phyloP scores from a whole-genome alignment of 2,797 vertebrate genomes.

The Lepilemur septentrionalis region DNA sequence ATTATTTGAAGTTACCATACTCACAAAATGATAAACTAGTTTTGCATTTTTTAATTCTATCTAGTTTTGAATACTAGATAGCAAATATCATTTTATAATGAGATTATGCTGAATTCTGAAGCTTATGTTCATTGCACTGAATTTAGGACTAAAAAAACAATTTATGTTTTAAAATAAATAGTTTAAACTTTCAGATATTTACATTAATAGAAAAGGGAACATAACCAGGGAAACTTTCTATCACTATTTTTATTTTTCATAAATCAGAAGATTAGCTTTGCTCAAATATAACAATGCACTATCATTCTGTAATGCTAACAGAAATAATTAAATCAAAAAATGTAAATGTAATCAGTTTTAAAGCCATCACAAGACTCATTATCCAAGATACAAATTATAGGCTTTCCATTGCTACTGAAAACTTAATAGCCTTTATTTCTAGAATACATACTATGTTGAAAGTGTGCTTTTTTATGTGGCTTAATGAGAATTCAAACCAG shows the following conservation, averaged over 20 bases:
- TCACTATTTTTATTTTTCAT: constrained; percentile 56
- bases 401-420: constrained; percentile 38
- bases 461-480: neutral
- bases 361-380: constrained; percentile 52
- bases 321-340: constrained; percentile 71
- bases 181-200: neutral
- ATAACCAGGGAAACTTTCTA: neutral
- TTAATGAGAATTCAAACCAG: constrained; percentile 68
- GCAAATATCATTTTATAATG: constrained; percentile 30
- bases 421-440: constrained; percentile 57
- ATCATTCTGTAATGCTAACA: constrained; percentile 31
- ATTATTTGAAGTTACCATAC: constrained; percentile 45
- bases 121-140: constrained; percentile 1
- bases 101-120: constrained; percentile 1
- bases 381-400: constrained; percentile 52
- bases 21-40: neutral
- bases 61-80: constrained; percentile 51
- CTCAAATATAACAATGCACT: constrained; percentile 60
- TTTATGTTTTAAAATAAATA: constrained; percentile 35
- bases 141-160: constrained; percentile 30
- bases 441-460: constrained; percentile 49
- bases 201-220: neutral
- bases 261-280: constrained; percentile 57
- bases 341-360: constrained; percentile 71
- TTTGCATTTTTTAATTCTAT: constrained; percentile 56